A percentile compares a stretch with the other conserved stretches of the same genome.
Evolutionary conservation across 2,888 invertebrate genomes (phyloP).

Genomic region (Rhamnusium bicolor): DNA sequence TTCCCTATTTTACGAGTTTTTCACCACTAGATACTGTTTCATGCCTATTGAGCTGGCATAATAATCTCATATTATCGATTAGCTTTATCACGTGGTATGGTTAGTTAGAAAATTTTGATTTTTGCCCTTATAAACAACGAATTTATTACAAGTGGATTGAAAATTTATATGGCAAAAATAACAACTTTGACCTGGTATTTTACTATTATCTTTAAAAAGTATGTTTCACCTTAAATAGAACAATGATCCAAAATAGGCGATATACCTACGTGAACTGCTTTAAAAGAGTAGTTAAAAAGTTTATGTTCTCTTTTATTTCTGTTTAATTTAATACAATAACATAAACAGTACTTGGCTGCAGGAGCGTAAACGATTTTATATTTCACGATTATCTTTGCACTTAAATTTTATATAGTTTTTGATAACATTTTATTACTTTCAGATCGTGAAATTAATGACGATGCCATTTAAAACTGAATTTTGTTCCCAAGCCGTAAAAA

Average conservation of each 20-base stretch:
- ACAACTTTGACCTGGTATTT: too few species aligned
- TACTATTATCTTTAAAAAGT: not conserved
- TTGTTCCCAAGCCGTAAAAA: not conserved
- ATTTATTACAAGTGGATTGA: too few species aligned
- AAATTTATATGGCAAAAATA: too few species aligned
- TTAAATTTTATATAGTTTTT: slow-evolving; percentile 23
- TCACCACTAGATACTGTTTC: too few species aligned
- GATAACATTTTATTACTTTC: slow-evolving; percentile 18
- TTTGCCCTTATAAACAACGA: too few species aligned
- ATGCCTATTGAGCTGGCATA: too few species aligned
- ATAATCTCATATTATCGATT: too few species aligned
- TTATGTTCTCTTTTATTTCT: slow-evolving; percentile 17
- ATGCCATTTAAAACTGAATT: not conserved
- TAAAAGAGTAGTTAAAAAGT: slow-evolving; percentile 9
- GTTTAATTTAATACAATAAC: slow-evolving; percentile 29
- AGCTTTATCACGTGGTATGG: too few species aligned
- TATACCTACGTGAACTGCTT: not conserved
- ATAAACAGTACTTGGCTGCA: slow-evolving; percentile 21
- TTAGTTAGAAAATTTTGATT: too few species aligned
- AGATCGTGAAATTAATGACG: slow-evolving; percentile 22
- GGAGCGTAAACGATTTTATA: slow-evolving; percentile 21
- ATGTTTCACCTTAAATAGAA: not conserved
- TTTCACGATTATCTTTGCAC: slow-evolving; percentile 8
- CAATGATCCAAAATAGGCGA: not conserved
- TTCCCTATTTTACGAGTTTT: too few species aligned